These are phyloP conservation scores for Erannis defoliaria DNA, from an alignment of 2,888 invertebrate genomes.

Conservation along the genomic window DNA sequence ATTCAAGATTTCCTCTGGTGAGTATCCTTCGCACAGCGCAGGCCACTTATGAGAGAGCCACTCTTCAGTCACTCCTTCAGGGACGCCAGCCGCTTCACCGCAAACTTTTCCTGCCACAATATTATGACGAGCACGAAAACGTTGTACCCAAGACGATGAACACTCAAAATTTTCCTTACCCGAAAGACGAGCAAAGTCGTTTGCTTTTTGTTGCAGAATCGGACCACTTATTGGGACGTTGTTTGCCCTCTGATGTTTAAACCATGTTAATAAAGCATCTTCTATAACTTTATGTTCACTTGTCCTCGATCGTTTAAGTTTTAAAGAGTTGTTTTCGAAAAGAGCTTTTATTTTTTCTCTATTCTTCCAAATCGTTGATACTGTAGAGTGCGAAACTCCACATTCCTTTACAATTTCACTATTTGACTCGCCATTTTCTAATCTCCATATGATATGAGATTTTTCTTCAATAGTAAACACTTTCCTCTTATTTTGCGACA, in stretches of 20 bases:
- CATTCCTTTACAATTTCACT: slow-evolving; percentile 5
- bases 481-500: slow-evolving; percentile 32
- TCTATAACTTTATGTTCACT: slow-evolving; percentile 46
- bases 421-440: slow-evolving; percentile 45
- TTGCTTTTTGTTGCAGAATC: slow-evolving; percentile 42
- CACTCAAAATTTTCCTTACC: slow-evolving; percentile 45
- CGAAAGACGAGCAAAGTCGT: slow-evolving; percentile 41
- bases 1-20: slow-evolving; percentile 48
- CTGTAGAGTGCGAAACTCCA: slow-evolving; percentile 29
- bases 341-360: slow-evolving; percentile 47
- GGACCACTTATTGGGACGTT: slow-evolving; percentile 17
- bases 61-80: slow-evolving; percentile 41
- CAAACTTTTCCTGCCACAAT: slow-evolving; percentile 50
- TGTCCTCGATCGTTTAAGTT: slow-evolving; percentile 49
- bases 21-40: slow-evolving; percentile 46
- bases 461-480: slow-evolving; percentile 45
- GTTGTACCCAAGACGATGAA: slow-evolving; percentile 48
- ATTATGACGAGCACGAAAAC: slow-evolving; percentile 49
- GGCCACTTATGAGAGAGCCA: slow-evolving; percentile 47
- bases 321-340: slow-evolving; percentile 48
- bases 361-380: slow-evolving; percentile 50
- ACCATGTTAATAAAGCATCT: slow-evolving; percentile 48
- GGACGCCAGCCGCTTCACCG: slow-evolving; percentile 49
- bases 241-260: slow-evolving; percentile 43
- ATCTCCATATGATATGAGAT: slow-evolving; percentile 39